A percentile compares a stretch with the other conserved stretches of the same genome.
Conservation (phyloP, 2,113 vertebrate species). For the Chionomys nivalis region DNA sequence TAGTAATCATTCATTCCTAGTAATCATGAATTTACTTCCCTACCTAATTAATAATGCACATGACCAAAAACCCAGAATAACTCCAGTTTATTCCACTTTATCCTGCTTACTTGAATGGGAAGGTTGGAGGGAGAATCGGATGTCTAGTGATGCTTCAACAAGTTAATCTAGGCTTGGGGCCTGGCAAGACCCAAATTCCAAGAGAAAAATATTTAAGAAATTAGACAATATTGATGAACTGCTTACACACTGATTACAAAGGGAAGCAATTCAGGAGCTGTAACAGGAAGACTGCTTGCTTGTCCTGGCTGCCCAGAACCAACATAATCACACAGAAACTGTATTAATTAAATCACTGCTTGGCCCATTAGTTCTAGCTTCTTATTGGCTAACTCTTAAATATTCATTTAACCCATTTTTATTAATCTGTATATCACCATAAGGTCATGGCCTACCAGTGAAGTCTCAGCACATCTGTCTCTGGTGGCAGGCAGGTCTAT, state of each 20-base stretch:
- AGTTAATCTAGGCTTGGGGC: conserved; percentile 60
- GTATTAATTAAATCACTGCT: too few relatives aligned
- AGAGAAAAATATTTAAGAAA: conserved; percentile 58
- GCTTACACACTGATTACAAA: conserved; percentile 38
- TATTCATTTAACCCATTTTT: too few relatives aligned
- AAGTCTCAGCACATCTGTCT: too few relatives aligned
- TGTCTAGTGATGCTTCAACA: conserved; percentile 75
- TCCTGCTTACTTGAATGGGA: conserved; percentile 72
- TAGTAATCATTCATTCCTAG: neutral
- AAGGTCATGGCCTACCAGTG: too few relatives aligned
- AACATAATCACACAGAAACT: too few relatives aligned
- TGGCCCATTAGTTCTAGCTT: too few relatives aligned
- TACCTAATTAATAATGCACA: conserved; percentile 81
- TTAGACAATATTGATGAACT: conserved; percentile 57
- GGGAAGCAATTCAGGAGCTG: neutral
- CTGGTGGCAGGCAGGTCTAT: too few relatives aligned
- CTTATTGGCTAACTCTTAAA: too few relatives aligned
- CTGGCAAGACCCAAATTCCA: conserved; percentile 49
- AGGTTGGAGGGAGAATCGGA: conserved; percentile 72
- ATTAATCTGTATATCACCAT: too few relatives aligned
- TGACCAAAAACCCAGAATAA: conserved; percentile 73
- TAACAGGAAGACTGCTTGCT: too few relatives aligned
- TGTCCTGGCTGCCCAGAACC: too few relatives aligned
- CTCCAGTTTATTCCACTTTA: conserved; percentile 63
- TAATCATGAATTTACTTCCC: conserved; percentile 69